These are phyloP conservation scores for Archips xylosteana DNA, from an alignment of 2,888 invertebrate species.

Conservation along the genomic window DNA sequence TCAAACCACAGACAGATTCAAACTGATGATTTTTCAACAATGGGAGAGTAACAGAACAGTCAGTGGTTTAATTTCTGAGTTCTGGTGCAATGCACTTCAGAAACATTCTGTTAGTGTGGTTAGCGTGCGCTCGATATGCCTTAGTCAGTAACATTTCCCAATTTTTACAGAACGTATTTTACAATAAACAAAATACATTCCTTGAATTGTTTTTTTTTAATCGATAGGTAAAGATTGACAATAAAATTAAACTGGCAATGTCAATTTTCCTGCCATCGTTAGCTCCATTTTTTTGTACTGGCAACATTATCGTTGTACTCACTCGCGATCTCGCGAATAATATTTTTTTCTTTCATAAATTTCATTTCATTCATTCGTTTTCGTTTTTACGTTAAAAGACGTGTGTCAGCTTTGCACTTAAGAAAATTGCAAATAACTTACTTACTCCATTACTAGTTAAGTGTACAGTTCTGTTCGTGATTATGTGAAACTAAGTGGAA, in stretches of 20 bases:
- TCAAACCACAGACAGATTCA: too few species aligned
- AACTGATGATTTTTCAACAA: too few species aligned
- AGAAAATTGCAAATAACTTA: slow-evolving; percentile 31
- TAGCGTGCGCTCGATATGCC: too few species aligned
- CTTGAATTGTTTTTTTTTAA: too few species aligned
- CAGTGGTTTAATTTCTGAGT: too few species aligned
- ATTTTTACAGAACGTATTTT: too few species aligned
- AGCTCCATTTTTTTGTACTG: slow-evolving; percentile 6
- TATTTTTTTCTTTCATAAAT: slow-evolving; percentile 42
- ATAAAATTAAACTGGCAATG: background rate
- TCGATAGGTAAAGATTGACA: too few species aligned
- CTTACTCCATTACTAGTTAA: slow-evolving; percentile 17
- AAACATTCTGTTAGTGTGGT: too few species aligned
- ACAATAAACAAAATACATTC: too few species aligned
- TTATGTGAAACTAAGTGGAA: slow-evolving; percentile 30
- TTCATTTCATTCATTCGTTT: slow-evolving; percentile 41
- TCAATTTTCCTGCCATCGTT: background rate
- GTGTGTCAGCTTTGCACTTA: slow-evolving; percentile 34
- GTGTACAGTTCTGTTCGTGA: slow-evolving; percentile 20
- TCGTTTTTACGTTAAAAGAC: slow-evolving; percentile 40
- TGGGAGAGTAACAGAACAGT: too few species aligned
- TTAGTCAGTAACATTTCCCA: too few species aligned
- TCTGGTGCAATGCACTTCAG: too few species aligned
- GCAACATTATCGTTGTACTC: slow-evolving; percentile 43
- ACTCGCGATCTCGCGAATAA: slow-evolving; percentile 17